Conservation (phyloP, 2,797 vertebrate species). For the Macrochelys suwanniensis region DNA sequence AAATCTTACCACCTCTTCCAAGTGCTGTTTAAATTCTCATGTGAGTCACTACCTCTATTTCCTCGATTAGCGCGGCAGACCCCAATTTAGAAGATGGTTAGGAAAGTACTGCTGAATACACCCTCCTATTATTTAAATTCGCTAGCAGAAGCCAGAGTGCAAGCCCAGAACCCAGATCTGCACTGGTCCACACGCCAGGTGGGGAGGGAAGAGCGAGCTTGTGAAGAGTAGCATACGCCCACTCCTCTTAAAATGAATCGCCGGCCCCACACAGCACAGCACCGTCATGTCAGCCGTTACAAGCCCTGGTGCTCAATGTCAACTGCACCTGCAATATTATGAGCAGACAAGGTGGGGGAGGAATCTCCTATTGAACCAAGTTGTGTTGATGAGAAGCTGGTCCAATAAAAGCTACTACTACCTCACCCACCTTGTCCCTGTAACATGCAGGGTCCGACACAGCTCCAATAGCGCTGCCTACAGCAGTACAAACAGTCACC, state of each 20-base stretch:
- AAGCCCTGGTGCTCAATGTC: neutral
- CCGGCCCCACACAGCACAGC: neutral
- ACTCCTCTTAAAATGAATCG: neutral
- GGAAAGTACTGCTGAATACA: neutral
- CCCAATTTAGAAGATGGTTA: neutral
- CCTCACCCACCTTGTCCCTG: too few relatives aligned
- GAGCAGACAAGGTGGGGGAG: rapidly evolving
- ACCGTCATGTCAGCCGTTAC: neutral
- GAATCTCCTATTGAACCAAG: neutral
- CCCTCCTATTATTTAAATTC: neutral
- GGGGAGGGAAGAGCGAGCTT: neutral
- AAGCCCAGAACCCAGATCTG: neutral
- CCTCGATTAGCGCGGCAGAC: neutral
- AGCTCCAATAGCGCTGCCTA: too few relatives aligned
- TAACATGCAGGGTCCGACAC: too few relatives aligned
- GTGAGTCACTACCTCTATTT: neutral
- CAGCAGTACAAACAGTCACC: neutral
- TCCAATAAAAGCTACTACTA: too few relatives aligned
- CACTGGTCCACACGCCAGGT: neutral
- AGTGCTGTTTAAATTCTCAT: neutral
- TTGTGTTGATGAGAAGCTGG: neutral
- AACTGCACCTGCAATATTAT: neutral
- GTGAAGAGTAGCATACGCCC: neutral
- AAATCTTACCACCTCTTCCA: neutral
- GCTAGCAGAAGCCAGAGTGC: neutral